Conservation (phyloP, 2,888 invertebrate species). For the Rosalia funebris region DNA sequence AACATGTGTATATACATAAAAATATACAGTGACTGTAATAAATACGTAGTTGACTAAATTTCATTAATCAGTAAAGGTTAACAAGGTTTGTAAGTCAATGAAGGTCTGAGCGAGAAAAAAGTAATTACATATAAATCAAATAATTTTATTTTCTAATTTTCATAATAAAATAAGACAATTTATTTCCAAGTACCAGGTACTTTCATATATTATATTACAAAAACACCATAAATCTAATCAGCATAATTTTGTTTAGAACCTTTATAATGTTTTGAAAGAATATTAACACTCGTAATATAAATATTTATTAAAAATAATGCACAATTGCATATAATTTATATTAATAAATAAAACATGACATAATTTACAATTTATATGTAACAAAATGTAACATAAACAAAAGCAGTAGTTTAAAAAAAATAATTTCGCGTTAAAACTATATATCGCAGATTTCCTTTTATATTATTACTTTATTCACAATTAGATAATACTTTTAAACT, state of each 20-base stretch:
- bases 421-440: slow-evolving; percentile 1
- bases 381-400: slow-evolving; percentile 8
- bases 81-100: too few relatives aligned
- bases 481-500: slow-evolving; percentile 1
- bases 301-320: slow-evolving; percentile 21
- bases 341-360: slow-evolving; percentile 24
- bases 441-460: not conserved
- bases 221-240: not conserved
- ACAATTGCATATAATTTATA: slow-evolving; percentile 5
- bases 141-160: too few relatives aligned
- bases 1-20: too few relatives aligned
- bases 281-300: slow-evolving; percentile 9
- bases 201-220: not conserved
- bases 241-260: not conserved
- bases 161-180: too few relatives aligned
- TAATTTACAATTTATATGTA: slow-evolving; percentile 17
- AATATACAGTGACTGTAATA: too few relatives aligned
- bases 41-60: too few relatives aligned
- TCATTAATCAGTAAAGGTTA: too few relatives aligned
- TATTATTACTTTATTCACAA: not conserved
- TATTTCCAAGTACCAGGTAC: too few relatives aligned
- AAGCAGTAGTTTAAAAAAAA: slow-evolving; percentile 4
- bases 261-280: not conserved
- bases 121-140: too few relatives aligned
- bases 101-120: too few relatives aligned